Evolutionary conservation across 2,113 vertebrate genomes (phyloP), one percentile per base, ranked within the genome.

Genomic region (Oncorhynchus nerka): DNA sequence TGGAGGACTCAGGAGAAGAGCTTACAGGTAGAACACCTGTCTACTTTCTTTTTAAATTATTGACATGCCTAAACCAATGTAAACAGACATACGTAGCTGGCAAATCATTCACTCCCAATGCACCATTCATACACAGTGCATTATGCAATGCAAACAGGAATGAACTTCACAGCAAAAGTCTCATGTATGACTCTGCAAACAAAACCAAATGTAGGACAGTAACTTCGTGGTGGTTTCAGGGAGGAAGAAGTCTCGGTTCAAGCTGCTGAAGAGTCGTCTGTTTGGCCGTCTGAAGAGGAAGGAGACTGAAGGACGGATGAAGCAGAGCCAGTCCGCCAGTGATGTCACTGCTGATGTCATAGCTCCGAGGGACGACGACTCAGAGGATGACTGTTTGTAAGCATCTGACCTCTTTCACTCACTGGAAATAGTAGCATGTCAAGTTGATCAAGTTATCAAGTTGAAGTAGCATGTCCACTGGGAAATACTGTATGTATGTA

Each of bases 171-270:
- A 55, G 51, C 51, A 19, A 7, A 34, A 19, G 3, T 16, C 24
- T 66, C 5, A 5, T 16, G 65, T 16, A 4, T 26, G 0, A 11
- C 12, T 26, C 26, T 28, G 1, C 64, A 66, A 26, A 15, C 4
- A 28, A 68, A 8, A 16, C 26, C 12, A 13, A 28, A 4, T 32
- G 26, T 15, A 68, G 28, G 24, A 30, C 65, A 30, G 11, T 30
- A 32, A 67, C 65, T 30, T 24, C 0, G 2, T 32, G 28, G 26
- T 30, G 65, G 24, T 67, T 34, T 28, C 32, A 68, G 95, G 93
- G 80, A 95, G 95, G 92, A 97, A 96, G 89, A 97, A 95, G 75
- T 95, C 94, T 0, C 94, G 94, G 75, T 95, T 97, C 79, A 95
- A 94, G 82, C 92, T 94, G 2, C 93, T 97, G 73, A 96, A 95